Percentiles rank a stretch among this genome's conserved stretches.
Evolutionary conservation across 2,888 invertebrate genomes (phyloP).

Genomic region (Caenorhabditis imperialis): DNA sequence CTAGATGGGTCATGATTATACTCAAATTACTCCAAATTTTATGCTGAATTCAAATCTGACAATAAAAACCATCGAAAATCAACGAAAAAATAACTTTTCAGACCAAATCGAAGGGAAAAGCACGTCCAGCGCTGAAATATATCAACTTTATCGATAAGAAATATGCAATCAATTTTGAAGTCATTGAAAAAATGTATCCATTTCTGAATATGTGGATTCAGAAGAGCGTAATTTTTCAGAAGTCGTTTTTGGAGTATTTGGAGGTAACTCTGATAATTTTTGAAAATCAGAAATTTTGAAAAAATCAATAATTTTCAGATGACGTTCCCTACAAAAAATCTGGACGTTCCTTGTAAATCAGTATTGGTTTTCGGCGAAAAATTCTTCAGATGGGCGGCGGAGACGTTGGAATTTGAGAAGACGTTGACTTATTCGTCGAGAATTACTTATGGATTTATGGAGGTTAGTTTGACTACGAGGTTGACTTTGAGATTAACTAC

Average conservation of each 20-base stretch:
- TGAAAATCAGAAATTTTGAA: no score
- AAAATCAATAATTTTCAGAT: not conserved
- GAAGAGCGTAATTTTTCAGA: not conserved
- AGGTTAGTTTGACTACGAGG: no score
- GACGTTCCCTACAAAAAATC: no score
- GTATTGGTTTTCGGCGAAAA: slow-evolving; percentile 2
- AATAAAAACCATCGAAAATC: no score
- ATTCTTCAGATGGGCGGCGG: slow-evolving; percentile 11
- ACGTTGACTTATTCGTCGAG: not conserved
- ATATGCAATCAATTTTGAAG: not conserved
- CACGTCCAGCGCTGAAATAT: not conserved
- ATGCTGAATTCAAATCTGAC: no score
- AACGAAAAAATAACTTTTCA: not conserved
- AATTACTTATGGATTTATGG: not conserved
- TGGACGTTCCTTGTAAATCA: not conserved
- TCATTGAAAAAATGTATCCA: not conserved
- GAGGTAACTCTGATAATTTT: no score
- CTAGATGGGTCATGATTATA: no score
- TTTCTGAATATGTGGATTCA: not conserved
- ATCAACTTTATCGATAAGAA: not conserved
- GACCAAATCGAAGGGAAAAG: not conserved
- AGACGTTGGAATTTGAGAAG: slow-evolving; percentile 9
- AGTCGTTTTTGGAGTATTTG: not conserved
- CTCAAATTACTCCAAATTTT: no score
- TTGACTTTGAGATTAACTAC: no score